Percentiles rank a stretch among this genome's conserved stretches.
Conservation (phyloP, 2,888 invertebrate genomes). For the Eustalomyia histrio region DNA sequence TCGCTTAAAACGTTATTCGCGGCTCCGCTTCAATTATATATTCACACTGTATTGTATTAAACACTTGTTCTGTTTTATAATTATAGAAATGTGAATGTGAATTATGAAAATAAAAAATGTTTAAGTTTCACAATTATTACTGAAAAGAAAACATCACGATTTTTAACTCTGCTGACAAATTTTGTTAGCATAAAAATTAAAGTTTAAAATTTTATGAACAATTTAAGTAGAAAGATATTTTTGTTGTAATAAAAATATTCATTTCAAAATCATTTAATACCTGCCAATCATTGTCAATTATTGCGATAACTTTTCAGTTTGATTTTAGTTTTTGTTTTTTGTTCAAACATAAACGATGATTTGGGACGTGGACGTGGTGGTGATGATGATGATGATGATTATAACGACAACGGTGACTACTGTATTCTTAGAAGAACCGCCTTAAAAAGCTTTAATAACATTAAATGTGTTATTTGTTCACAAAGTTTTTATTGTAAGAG, state of each 20-base stretch:
- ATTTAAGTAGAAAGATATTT: not conserved
- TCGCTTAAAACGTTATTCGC: too few relatives aligned
- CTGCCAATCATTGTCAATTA: conserved; percentile 34
- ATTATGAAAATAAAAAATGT: too few relatives aligned
- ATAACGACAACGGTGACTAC: conserved; percentile 9
- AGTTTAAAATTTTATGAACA: not conserved
- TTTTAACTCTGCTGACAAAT: too few relatives aligned
- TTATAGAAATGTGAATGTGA: too few relatives aligned
- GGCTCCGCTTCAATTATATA: too few relatives aligned
- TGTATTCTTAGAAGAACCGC: conserved; percentile 11
- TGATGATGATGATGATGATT: conserved; percentile 11
- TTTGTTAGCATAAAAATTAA: not conserved
- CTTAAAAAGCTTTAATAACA: conserved; percentile 8
- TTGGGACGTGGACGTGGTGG: not conserved
- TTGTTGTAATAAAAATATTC: not conserved
- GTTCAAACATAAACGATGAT: not conserved
- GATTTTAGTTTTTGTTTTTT: not conserved
- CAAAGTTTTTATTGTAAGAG: too few relatives aligned
- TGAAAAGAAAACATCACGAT: too few relatives aligned
- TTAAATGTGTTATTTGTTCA: not conserved
- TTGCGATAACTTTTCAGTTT: conserved; percentile 6
- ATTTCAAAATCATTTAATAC: conserved; percentile 17
- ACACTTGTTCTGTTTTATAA: too few relatives aligned
- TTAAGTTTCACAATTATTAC: too few relatives aligned
- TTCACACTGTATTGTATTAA: too few relatives aligned